These are phyloP conservation scores for Fragum fragum DNA, from an alignment of 2,888 invertebrate species.

Conservation along the genomic window DNA sequence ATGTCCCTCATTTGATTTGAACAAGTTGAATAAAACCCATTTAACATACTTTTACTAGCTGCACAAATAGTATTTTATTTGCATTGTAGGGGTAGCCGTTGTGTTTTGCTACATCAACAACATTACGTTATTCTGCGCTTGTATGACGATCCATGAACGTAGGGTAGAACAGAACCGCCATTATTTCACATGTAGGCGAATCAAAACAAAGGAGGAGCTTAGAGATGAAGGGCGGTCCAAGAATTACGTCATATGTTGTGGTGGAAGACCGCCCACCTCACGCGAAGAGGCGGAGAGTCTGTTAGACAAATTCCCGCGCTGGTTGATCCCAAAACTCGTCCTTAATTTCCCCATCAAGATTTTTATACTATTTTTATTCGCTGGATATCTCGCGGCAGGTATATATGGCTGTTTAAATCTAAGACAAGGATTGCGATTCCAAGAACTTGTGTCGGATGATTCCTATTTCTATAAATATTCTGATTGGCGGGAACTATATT, in stretches of 20 bases:
- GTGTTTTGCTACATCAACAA: constrained; percentile 70
- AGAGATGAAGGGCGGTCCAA: constrained; percentile 30
- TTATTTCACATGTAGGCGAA: constrained; percentile 31
- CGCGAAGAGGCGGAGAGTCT: constrained; percentile 66
- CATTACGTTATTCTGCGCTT: constrained; percentile 69
- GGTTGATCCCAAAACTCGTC: constrained; percentile 68
- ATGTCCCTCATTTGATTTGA: too few species aligned
- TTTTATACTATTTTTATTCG: constrained; percentile 65
- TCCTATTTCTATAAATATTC: constrained; percentile 64
- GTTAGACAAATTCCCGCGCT: constrained; percentile 70
- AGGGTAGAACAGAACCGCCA: constrained; percentile 87
- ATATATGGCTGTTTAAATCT: constrained; percentile 56
- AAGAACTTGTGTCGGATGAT: constrained; percentile 48
- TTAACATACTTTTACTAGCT: too few species aligned
- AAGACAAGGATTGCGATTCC: constrained; percentile 60
- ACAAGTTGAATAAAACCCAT: too few species aligned
- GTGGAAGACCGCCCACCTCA: constrained; percentile 36
- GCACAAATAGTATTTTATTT: too few species aligned
- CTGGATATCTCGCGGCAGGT: constrained; percentile 65
- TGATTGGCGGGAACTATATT: constrained; percentile 37
- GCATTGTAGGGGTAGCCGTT: constrained; percentile 45
- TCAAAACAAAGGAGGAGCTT: constrained; percentile 38
- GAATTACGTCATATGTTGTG: constrained; percentile 41
- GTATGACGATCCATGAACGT: constrained; percentile 59
- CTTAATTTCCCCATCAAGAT: constrained; percentile 59